These are phyloP conservation scores for Apostichopus parvimensis DNA, from an alignment of 35 echinoderm and acorn worm genomes.

Conservation along the genomic window DNA sequence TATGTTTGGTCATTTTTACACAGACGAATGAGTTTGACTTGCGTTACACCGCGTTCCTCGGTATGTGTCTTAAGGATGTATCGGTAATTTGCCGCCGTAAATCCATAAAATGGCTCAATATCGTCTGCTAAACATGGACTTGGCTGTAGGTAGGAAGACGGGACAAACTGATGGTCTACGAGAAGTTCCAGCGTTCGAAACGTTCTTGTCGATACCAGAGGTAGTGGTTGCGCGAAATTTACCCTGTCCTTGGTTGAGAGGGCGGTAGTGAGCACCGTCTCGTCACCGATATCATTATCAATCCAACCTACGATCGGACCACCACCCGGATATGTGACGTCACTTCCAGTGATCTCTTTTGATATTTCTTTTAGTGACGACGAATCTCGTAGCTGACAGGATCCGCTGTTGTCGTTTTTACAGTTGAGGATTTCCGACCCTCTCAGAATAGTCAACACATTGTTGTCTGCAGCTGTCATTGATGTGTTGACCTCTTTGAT, in stretches of 20 bases:
- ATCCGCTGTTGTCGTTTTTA: not conserved
- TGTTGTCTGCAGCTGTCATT: not conserved
- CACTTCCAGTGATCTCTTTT: not conserved
- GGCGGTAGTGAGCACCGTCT: not conserved
- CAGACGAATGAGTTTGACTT: not conserved
- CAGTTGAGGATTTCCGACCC: slow-evolving; percentile 4
- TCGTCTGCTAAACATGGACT: not conserved
- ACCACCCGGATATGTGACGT: not conserved
- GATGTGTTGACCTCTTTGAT: not conserved
- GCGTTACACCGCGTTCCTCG: not conserved
- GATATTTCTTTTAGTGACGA: not conserved
- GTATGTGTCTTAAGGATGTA: slow-evolving; percentile 12
- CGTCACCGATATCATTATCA: not conserved
- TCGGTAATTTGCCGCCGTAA: slow-evolving; percentile 1
- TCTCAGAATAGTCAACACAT: slow-evolving; percentile 5
- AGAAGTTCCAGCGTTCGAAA: not conserved
- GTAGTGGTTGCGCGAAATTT: not conserved
- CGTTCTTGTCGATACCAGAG: slow-evolving; percentile 1
- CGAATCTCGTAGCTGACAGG: slow-evolving; percentile 16
- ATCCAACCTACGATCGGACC: not conserved
- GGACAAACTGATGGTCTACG: not conserved
- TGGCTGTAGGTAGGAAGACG: not conserved
- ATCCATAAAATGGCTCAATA: slow-evolving; percentile 33
- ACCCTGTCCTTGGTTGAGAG: not conserved
- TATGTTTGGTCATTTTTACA: not conserved